phyloP scores from a whole-genome alignment of 2,797 vertebrate genomes.

The Somateria mollissima region DNA sequence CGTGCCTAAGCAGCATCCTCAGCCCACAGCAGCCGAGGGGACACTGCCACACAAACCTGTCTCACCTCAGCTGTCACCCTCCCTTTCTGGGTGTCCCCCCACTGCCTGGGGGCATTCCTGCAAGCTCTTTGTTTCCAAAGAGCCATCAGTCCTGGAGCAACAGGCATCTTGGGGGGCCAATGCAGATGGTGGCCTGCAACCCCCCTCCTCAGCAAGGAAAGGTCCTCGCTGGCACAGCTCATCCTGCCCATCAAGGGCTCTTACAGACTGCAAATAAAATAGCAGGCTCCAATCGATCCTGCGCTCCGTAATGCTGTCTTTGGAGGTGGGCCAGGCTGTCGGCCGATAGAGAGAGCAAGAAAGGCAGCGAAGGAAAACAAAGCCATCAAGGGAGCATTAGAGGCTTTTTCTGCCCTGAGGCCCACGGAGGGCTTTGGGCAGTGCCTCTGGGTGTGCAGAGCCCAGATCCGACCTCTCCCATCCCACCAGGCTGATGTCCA shows the following conservation, averaged over 20 bases:
- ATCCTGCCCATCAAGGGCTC: slow-evolving; percentile 55
- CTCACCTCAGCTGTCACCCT: rapidly evolving
- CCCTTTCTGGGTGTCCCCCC: background rate
- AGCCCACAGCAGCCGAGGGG: background rate
- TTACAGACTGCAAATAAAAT: slow-evolving; percentile 70
- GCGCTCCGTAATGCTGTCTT: slow-evolving; percentile 59
- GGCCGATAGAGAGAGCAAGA: background rate
- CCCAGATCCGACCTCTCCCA: background rate
- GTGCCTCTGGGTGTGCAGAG: background rate
- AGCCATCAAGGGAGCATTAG: slow-evolving; percentile 41
- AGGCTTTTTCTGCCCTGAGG: slow-evolving; percentile 13
- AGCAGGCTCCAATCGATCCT: slow-evolving; percentile 63
- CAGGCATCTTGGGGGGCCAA: rapidly evolving
- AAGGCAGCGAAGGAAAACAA: slow-evolving; percentile 43
- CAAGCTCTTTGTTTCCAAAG: background rate
- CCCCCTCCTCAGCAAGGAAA: slow-evolving; percentile 16
- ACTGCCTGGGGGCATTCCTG: background rate
- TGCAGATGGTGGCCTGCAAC: background rate
- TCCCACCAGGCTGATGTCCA: background rate
- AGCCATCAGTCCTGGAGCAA: background rate
- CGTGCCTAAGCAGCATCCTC: background rate
- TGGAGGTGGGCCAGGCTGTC: slow-evolving; percentile 64
- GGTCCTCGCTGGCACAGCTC: background rate
- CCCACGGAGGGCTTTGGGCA: background rate
- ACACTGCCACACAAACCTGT: background rate